These are phyloP conservation scores for Fragum whitleyi DNA, from an alignment of 2,888 invertebrate genomes.

Conservation along the genomic window DNA sequence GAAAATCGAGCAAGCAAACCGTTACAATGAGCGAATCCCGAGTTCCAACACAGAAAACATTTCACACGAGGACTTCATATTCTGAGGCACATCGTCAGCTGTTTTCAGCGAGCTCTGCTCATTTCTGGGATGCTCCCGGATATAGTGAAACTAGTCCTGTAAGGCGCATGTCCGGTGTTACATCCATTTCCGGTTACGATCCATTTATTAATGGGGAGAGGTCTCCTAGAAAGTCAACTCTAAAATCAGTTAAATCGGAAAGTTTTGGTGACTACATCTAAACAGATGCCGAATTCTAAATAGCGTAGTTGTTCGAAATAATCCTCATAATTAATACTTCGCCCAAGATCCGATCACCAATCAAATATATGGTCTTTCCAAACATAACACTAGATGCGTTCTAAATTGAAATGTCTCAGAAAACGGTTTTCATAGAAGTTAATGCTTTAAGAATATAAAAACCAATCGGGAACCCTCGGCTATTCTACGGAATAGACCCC, in stretches of 20 bases:
- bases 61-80: conserved; percentile 6
- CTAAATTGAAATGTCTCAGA: too few relatives aligned
- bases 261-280: conserved; percentile 11
- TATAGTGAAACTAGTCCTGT: conserved; percentile 2
- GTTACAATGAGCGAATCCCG: not conserved
- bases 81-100: conserved; percentile 8
- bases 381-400: too few relatives aligned
- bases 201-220: not conserved
- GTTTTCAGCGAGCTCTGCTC: not conserved
- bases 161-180: conserved; percentile 28
- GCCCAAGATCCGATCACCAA: too few relatives aligned
- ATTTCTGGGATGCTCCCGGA: conserved; percentile 20
- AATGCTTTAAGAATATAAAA: too few relatives aligned
- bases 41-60: conserved; percentile 13
- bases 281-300: not conserved
- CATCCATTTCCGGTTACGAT: conserved; percentile 27
- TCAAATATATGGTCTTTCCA: too few relatives aligned
- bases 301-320: too few relatives aligned
- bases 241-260: conserved; percentile 13
- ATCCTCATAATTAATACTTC: too few relatives aligned
- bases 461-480: too few relatives aligned
- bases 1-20: not conserved
- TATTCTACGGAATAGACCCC: too few relatives aligned
- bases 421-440: too few relatives aligned
- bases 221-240: not conserved